These are phyloP conservation scores for Bugulina stolonifera DNA, from an alignment of 2,888 invertebrate genomes.

Conservation along the genomic window DNA sequence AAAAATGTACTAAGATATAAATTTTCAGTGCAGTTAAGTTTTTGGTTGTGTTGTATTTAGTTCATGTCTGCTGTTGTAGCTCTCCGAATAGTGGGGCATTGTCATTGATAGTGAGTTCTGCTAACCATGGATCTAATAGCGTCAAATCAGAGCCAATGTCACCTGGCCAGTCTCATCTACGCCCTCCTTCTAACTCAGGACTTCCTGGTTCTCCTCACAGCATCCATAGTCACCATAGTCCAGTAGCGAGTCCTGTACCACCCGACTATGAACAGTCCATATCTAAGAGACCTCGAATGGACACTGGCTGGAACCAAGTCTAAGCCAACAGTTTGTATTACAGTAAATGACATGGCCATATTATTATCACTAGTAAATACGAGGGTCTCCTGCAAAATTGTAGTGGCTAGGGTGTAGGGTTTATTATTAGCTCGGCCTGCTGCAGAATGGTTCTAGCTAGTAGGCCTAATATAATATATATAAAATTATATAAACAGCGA, in stretches of 20 bases:
- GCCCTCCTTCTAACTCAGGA: slow-evolving; percentile 15
- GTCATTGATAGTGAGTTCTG: neutral
- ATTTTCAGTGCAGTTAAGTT: too few relatives aligned
- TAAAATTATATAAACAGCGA: too few relatives aligned
- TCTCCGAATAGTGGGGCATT: slow-evolving; percentile 23
- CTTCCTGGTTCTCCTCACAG: slow-evolving; percentile 9
- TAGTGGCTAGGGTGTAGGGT: too few relatives aligned
- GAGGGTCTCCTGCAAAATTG: too few relatives aligned
- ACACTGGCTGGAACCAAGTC: slow-evolving; percentile 7
- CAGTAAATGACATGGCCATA: too few relatives aligned
- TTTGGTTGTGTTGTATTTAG: too few relatives aligned
- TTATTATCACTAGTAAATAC: too few relatives aligned
- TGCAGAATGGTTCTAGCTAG: too few relatives aligned
- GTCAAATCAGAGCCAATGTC: slow-evolving; percentile 24
- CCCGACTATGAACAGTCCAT: slow-evolving; percentile 10
- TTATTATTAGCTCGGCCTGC: too few relatives aligned
- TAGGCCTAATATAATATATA: too few relatives aligned
- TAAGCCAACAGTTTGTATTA: too few relatives aligned
- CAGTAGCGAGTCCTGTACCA: slow-evolving; percentile 15
- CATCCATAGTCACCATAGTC: slow-evolving; percentile 19
- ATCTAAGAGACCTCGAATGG: slow-evolving; percentile 23
- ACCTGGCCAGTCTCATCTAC: slow-evolving; percentile 18
- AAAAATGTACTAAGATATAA: too few relatives aligned
- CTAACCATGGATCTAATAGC: slow-evolving; percentile 11
- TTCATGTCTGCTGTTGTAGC: neutral